Base-by-base conservation (phyloP, 2,113 vertebrate genomes). In the Candoia aspera region DNA sequence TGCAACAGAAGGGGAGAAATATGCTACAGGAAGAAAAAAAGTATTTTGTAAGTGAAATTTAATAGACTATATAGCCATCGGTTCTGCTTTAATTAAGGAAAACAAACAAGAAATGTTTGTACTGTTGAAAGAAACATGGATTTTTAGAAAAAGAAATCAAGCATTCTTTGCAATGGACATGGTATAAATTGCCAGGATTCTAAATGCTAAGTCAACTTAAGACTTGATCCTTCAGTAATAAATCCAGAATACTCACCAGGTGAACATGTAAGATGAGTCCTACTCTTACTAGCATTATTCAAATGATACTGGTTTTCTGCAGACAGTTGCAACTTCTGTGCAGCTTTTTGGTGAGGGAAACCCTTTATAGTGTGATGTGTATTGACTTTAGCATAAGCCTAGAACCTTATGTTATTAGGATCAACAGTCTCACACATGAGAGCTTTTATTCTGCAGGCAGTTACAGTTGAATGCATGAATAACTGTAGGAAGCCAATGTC, bases 41-140 rank as follows among this genome's bases (percentile, higher is more conserved):
- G 9, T n/a, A 10, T 90, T 49, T 12, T 49, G 0, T 33, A 5
- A 10, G 9, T 64, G 5, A 58, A 37, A 88, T 24, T 42, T 11
- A 73, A 5, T 33, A 55, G 19, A 33, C 24, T 37, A 42, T 19
- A 57, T 83, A 55, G 11, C 21, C 53, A 90, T 53, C 68, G 26
- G 21, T 33, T 90, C 13, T 57, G 53, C 21, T 37, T 79, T 58
- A 57, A 4, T 90, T 55, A n/a, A 37, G 33, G 24, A 37, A 24
- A 17, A 29, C 12, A 60, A 88, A 89, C 59, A 8, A 57, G 29
- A 26, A n/a, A 58, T 59, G 37, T 84, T 58, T 13, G 55, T 15
- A 42, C 19, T 83, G n/a, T 57, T 90, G 54, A 29, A 90, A 90
- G 89, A 90, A 90, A 84, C 58, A 79, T 46, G 37, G 37, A 90